A percentile compares a stretch with the other conserved stretches of the same genome.
Evolutionary conservation across 2,888 invertebrate genomes (phyloP).

Genomic region (Amphimallon solstitiale): DNA sequence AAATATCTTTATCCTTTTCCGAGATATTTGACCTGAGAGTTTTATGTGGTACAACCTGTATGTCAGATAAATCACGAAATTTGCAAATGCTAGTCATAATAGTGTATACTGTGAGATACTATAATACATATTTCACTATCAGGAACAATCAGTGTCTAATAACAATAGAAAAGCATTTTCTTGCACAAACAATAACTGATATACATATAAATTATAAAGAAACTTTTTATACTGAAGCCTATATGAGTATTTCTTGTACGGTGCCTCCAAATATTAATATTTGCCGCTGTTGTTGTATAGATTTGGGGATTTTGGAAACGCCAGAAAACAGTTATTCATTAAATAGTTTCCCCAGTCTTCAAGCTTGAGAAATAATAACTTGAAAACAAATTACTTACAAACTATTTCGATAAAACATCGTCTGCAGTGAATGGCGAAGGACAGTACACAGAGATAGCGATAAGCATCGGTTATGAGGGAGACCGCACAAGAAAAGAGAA

Average conservation of each 20-base stretch:
- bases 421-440: constrained; percentile 22
- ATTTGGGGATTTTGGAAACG: not conserved
- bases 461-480: constrained; percentile 16
- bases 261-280: not conserved
- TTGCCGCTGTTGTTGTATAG: not conserved
- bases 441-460: constrained; percentile 2
- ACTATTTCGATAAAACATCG: constrained; percentile 31
- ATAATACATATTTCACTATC: too few relatives aligned
- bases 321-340: constrained; percentile 12
- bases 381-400: constrained; percentile 34
- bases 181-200: too few relatives aligned
- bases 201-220: too few relatives aligned
- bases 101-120: too few relatives aligned
- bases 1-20: too few relatives aligned
- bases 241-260: not conserved
- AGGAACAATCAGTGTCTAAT: too few relatives aligned
- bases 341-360: constrained; percentile 13
- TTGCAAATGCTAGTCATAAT: too few relatives aligned
- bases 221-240: not conserved
- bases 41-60: too few relatives aligned
- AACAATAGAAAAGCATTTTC: too few relatives aligned
- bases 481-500: not conserved
- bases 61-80: too few relatives aligned
- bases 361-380: constrained; percentile 20
- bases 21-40: too few relatives aligned